Evolutionary conservation across 2,888 invertebrate species (phyloP).

Genomic region (Drosophila pegasa): DNA sequence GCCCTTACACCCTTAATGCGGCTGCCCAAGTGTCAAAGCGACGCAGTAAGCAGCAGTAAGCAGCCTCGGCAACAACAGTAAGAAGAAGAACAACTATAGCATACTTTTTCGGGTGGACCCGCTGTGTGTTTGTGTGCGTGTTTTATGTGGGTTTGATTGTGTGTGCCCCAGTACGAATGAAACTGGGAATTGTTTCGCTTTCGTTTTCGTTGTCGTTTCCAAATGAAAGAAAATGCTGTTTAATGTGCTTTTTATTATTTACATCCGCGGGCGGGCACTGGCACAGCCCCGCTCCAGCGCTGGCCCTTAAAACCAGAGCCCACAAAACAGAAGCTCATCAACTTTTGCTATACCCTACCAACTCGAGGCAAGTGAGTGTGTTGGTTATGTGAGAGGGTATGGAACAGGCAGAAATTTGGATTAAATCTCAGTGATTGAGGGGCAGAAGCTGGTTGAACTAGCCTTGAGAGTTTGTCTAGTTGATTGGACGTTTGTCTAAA

Average conservation of each 20-base stretch:
- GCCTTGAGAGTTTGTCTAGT: too few relatives aligned
- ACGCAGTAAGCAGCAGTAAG: slow-evolving; percentile 26
- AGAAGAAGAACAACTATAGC: slow-evolving; percentile 37
- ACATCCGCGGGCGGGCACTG: slow-evolving; percentile 69
- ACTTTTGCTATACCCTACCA: slow-evolving; percentile 28
- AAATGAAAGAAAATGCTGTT: slow-evolving; percentile 81
- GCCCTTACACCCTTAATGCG: slow-evolving; percentile 57
- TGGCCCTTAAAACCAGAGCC: slow-evolving; percentile 11
- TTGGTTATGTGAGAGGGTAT: neutral
- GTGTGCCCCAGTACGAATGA: slow-evolving; percentile 48
- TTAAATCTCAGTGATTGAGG: too few relatives aligned
- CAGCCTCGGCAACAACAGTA: slow-evolving; percentile 12
- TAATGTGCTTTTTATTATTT: slow-evolving; percentile 81
- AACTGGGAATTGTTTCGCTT: slow-evolving; percentile 69
- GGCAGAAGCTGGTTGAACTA: neutral
- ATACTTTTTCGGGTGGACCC: slow-evolving; percentile 59
- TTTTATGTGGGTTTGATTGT: slow-evolving; percentile 14
- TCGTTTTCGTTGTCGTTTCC: slow-evolving; percentile 62
- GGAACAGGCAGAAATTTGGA: too few relatives aligned
- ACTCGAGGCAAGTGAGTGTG: neutral
- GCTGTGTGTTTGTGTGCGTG: slow-evolving; percentile 11
- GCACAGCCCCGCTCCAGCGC: slow-evolving; percentile 2
- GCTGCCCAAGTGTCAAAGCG: slow-evolving; percentile 76
- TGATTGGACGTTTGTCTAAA: too few relatives aligned
- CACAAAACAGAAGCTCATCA: slow-evolving; percentile 63